Evolutionary conservation across 2,888 invertebrate species (phyloP), one percentile per base, ranked within the genome.

Genomic region (Steromphala cineraria): DNA sequence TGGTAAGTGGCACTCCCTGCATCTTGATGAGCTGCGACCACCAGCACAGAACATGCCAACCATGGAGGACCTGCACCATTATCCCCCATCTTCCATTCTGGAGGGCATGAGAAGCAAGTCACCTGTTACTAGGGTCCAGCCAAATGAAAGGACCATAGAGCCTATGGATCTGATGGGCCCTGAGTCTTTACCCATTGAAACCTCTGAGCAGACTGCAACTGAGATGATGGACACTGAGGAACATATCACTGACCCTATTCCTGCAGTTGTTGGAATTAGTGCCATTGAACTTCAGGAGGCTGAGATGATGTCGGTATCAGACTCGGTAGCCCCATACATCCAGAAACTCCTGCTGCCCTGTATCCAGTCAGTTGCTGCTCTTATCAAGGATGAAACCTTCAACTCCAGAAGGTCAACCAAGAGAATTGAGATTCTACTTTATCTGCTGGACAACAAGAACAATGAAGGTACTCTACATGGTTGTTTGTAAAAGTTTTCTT

Each of bases 1-100:
- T 84, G 91, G 91, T 7, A 82, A 82, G 53, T 92, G 92, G 92
- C 87, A 89, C 53, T 91, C 89, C 15, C 88, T 89, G n/a, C 92
- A 92, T 75, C 88, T 92, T 28, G 92, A 92, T 85, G 91, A 92
- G 77, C 87, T 92, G 13, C 80, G 84, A 24, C 82, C 84, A 15
- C 81, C 83, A 21, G 84, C 83, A 55, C 78, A 81, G 40, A 80
- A 83, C 19, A 75, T 89, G 74, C 88, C 90, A 7, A 80, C 82
- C n/a, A 74, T 89, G 15, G 79, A 80, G 10, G 84, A 86, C 3
- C 86, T 90, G 81, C 82, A 82, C 75, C 76, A 80, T 3, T 84
- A 83, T 28, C 83, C 86, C 75, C 84, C 87, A 0, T 83, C 86
- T 46, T 81, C 76, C 36, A 78, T 90, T 52, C 53, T 88, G 8